Evolutionary conservation across 2,888 invertebrate species (phyloP).

Genomic region (Physocephala rufipes): DNA sequence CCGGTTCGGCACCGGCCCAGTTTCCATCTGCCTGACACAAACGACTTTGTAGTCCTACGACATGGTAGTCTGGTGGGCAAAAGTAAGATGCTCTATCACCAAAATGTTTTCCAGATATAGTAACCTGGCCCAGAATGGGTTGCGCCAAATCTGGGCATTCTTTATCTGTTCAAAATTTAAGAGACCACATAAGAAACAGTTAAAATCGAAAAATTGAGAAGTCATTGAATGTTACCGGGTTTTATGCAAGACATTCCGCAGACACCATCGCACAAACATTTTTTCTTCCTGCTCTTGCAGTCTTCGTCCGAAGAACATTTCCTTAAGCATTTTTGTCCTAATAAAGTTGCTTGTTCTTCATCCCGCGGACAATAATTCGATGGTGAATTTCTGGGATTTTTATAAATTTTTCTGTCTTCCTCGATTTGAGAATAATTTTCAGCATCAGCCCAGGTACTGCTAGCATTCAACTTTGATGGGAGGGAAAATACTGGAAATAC

Average conservation of each 20-base stretch:
- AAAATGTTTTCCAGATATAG: constrained; percentile 80
- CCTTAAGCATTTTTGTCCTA: constrained; percentile 88
- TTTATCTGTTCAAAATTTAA: constrained; percentile 71
- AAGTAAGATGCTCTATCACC: constrained; percentile 83
- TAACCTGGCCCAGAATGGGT: constrained; percentile 81
- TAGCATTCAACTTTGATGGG: too few species aligned
- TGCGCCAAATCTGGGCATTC: constrained; percentile 84
- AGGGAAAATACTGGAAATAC: too few species aligned
- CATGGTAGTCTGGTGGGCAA: constrained; percentile 88
- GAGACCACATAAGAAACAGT: not conserved
- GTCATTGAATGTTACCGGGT: constrained; percentile 73
- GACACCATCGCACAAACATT: constrained; percentile 95
- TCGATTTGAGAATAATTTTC: constrained; percentile 72
- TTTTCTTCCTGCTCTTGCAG: constrained; percentile 96
- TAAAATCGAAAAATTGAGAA: not conserved
- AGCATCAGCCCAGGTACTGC: constrained; percentile 58
- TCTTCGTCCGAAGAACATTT: constrained; percentile 95
- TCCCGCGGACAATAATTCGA: constrained; percentile 86
- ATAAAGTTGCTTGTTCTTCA: constrained; percentile 82
- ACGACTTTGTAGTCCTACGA: constrained; percentile 85
- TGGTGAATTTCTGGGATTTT: constrained; percentile 88
- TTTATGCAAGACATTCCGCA: constrained; percentile 99
- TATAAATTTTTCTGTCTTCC: constrained; percentile 84
- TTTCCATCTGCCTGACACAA: constrained; percentile 93
- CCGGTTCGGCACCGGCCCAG: constrained; percentile 85